Evolutionary conservation across 2,113 vertebrate species (phyloP).

Genomic region (Neotragus moschatus): DNA sequence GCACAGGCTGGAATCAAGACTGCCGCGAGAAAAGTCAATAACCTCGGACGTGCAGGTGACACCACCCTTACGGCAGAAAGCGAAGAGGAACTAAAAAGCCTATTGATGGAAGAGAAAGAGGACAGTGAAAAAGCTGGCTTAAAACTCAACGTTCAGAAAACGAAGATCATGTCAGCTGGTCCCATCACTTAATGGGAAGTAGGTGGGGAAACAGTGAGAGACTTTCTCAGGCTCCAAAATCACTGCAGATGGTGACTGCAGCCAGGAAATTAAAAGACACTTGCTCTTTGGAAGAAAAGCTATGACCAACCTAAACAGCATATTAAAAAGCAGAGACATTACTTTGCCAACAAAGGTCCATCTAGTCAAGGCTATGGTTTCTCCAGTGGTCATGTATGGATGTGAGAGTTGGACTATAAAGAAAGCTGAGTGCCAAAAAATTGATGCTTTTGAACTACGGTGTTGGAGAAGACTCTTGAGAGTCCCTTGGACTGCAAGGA

Average conservation of each 20-base stretch:
- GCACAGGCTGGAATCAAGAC: neutral
- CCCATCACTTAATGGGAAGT: neutral
- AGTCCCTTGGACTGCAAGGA: neutral
- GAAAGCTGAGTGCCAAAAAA: rapidly evolving
- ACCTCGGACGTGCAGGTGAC: neutral
- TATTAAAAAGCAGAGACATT: neutral
- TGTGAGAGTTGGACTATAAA: neutral
- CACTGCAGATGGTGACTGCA: neutral
- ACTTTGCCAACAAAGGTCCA: neutral
- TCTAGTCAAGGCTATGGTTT: neutral
- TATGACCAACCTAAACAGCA: neutral
- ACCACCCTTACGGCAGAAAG: neutral
- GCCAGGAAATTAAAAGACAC: neutral
- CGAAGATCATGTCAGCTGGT: neutral
- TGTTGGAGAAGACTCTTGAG: neutral
- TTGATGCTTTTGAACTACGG: neutral
- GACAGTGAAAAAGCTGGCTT: neutral
- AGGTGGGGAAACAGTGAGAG: neutral
- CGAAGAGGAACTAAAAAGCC: neutral
- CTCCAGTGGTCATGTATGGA: neutral
- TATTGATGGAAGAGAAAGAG: neutral
- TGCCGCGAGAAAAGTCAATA: neutral
- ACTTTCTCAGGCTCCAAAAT: neutral
- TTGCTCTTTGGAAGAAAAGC: neutral
- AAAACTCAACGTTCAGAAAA: neutral